Evolutionary conservation across 2,113 vertebrate species (phyloP).

Genomic region (Synchiropus splendidus): DNA sequence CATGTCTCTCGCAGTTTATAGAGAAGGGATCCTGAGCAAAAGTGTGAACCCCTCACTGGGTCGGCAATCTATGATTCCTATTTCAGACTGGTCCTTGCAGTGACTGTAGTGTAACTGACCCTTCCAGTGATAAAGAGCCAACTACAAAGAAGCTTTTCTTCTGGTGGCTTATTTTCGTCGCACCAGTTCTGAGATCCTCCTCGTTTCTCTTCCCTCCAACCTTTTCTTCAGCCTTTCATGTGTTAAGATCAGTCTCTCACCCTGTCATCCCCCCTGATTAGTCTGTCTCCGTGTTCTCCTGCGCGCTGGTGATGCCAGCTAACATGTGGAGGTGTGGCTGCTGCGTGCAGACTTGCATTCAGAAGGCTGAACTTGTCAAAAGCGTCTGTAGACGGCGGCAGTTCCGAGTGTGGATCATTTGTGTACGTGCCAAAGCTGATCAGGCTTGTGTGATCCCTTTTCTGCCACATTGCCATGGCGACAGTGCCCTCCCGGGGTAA

Average conservation of each 20-base stretch:
- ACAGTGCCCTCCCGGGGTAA: conserved; percentile 70
- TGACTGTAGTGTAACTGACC: no score
- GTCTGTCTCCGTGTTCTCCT: conserved; percentile 16
- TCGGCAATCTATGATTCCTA: no score
- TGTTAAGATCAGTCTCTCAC: conserved; percentile 28
- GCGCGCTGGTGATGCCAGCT: background rate
- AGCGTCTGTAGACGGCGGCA: conserved; percentile 26
- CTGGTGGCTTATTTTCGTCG: no score
- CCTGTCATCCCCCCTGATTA: conserved; percentile 8
- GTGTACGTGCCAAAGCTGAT: conserved; percentile 47
- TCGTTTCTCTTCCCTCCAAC: conserved; percentile 1
- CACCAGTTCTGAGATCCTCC: no score
- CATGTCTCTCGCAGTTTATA: no score
- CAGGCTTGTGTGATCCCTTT: conserved; percentile 65
- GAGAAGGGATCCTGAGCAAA: no score
- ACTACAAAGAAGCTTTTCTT: no score
- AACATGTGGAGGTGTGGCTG: no score
- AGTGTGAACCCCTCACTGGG: no score
- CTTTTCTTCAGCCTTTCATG: conserved; percentile 9
- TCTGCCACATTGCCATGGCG: conserved; percentile 75
- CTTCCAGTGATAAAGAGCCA: no score
- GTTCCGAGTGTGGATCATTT: conserved; percentile 28
- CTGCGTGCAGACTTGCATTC: conserved; percentile 4
- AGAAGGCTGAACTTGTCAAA: conserved; percentile 34
- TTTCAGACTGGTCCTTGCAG: no score